Base-by-base conservation (phyloP, 2,888 invertebrate species). In the Pyrochroa serraticornis region DNA sequence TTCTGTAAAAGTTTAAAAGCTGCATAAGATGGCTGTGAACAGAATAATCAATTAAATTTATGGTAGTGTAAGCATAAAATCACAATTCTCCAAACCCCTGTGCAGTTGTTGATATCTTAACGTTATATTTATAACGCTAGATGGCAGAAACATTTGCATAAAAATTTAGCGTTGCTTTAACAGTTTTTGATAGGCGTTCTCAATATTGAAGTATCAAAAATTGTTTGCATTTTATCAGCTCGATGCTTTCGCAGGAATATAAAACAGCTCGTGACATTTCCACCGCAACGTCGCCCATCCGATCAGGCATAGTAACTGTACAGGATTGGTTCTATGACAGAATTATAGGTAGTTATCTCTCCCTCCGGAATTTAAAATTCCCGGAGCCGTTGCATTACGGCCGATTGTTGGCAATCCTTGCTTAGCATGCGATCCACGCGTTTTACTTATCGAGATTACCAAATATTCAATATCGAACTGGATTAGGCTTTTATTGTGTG, bases 401-500 rank as follows among this genome's bases (percentile, higher is more conserved):
- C 54, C 68, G 66, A 63, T 66, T 66, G 64, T 57, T 57, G 62
- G 58, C 62, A 53, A 60, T 60, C 59, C 62, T 58, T 66, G 64
- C 65, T 67, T 65, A 62, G 64, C 64, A 72, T 72, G 67, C 71
- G 44, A 61, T 65, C 60, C 68, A 60, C 70, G 64, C 64, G 61
- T 65, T 66, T 62, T 66, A 66, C 66, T 71, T 67, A 69, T 69
- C 67, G 66, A 67, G 68, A 69, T 72, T 69, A 68, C 66, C 65
- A 57, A 69, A 72, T 68, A 70, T 71, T 69, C 71, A 68, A 71
- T 71, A 73, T 72, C 62, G 68, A 61, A 64, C 56, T 36, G 68
- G 69, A 73, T 72, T 73, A 71, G 70, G 68, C 65, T 64, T 67
- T 71, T 69, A 73, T 73, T 73, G 71, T 71, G 60, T 65, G 65